Conservation (phyloP, 53 echinoderm and acorn worm genomes). For the Stichopus horrens region DNA sequence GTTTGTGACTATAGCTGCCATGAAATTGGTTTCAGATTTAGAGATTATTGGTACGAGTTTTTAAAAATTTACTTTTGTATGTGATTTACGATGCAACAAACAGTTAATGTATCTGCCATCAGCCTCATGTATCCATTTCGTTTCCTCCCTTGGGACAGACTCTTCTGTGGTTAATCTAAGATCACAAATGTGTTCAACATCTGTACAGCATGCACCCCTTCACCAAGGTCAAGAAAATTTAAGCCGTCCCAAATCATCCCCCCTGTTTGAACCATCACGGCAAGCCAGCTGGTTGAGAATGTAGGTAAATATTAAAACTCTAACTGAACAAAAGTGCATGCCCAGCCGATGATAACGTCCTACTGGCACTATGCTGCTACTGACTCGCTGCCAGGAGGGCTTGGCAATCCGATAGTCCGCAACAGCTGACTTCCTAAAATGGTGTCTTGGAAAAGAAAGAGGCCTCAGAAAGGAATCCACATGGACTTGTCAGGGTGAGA, state of each 20-base stretch:
- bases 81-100: background rate
- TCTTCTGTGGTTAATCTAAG: background rate
- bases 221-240: slow-evolving; percentile 13
- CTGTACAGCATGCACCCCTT: background rate
- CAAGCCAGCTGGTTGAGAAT: background rate
- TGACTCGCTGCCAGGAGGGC: background rate
- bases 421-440: slow-evolving; percentile 43
- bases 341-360: background rate
- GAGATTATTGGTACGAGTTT: no score
- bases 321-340: background rate
- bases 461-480: slow-evolving; percentile 33
- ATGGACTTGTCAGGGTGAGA: slow-evolving; percentile 25
- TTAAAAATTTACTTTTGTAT: background rate
- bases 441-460: slow-evolving; percentile 22
- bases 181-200: background rate
- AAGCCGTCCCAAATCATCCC: background rate
- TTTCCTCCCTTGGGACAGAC: background rate
- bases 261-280: background rate
- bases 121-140: background rate
- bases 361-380: no score
- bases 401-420: background rate
- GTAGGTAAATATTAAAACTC: background rate
- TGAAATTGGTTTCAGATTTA: no score
- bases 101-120: background rate
- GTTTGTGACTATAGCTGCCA: no score